Conservation (phyloP, 2,797 vertebrate genomes). For the Phoebastria nigripes region DNA sequence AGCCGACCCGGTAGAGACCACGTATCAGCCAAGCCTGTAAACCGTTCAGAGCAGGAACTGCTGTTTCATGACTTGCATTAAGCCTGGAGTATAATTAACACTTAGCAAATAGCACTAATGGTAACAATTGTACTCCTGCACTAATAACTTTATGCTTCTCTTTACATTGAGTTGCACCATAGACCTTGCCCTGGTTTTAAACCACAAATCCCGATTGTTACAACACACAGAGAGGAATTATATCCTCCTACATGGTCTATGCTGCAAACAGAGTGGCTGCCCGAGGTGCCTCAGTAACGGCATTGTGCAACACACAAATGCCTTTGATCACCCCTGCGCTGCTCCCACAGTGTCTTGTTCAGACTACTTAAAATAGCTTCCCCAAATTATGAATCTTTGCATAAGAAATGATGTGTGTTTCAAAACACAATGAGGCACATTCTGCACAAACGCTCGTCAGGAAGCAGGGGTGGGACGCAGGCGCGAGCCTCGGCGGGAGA, state of each 20-base stretch:
- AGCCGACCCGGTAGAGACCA: rapidly evolving
- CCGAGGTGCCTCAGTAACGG: neutral
- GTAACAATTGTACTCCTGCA: neutral
- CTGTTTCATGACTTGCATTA: neutral
- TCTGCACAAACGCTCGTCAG: neutral
- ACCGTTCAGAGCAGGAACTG: neutral
- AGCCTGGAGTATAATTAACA: neutral
- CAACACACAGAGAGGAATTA: neutral
- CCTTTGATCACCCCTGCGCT: neutral
- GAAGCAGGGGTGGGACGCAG: neutral
- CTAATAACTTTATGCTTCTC: neutral
- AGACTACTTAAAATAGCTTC: constrained; percentile 7
- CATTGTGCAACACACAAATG: neutral
- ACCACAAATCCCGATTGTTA: neutral
- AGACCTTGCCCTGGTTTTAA: neutral
- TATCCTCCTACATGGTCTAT: neutral
- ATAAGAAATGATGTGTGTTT: neutral
- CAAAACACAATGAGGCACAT: neutral
- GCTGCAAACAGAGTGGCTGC: neutral
- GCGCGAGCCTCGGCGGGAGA: neutral
- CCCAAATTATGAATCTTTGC: neutral
- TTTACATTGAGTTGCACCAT: neutral
- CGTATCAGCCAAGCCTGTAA: neutral
- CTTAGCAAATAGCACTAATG: neutral
- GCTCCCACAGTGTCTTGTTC: neutral